A percentile compares a stretch with the other conserved stretches of the same genome.
Evolutionary conservation across 2,888 invertebrate genomes (phyloP).

Genomic region (Drosophila anceps): DNA sequence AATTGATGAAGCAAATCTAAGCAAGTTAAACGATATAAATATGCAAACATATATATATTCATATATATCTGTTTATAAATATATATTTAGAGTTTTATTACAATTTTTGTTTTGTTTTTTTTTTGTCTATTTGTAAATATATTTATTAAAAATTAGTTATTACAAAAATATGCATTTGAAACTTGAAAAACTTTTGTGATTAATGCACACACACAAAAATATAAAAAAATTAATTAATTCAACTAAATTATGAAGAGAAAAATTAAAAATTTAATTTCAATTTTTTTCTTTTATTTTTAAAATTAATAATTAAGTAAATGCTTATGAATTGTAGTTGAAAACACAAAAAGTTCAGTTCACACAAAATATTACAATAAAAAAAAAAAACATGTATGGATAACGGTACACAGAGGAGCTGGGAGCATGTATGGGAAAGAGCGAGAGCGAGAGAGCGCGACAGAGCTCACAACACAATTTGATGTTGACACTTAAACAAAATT

Average conservation of each 20-base stretch:
- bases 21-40: slow-evolving; percentile 40
- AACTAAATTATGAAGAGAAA: slow-evolving; percentile 26
- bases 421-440: slow-evolving; percentile 5
- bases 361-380: slow-evolving; percentile 38
- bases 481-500: slow-evolving; percentile 4
- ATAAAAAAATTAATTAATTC: slow-evolving; percentile 54
- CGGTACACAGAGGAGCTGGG: slow-evolving; percentile 25
- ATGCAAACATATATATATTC: slow-evolving; percentile 22
- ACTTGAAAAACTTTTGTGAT: slow-evolving; percentile 40
- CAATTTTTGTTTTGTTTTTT: slow-evolving; percentile 8
- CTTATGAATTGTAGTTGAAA: slow-evolving; percentile 59
- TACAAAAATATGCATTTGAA: slow-evolving; percentile 43
- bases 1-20: slow-evolving; percentile 28
- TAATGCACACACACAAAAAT: slow-evolving; percentile 76
- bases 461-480: slow-evolving; percentile 19
- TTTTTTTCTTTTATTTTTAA: slow-evolving; percentile 23
- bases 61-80: slow-evolving; percentile 23
- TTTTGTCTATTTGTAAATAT: slow-evolving; percentile 8
- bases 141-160: slow-evolving; percentile 49
- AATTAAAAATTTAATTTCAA: slow-evolving; percentile 4
- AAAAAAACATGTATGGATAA: slow-evolving; percentile 6
- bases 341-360: slow-evolving; percentile 32
- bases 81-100: slow-evolving; percentile 18
- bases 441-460: neutral
- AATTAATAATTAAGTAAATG: slow-evolving; percentile 72